These are phyloP conservation scores for Carettochelys insculpta DNA, from an alignment of 2,113 vertebrate genomes.

Conservation along the genomic window DNA sequence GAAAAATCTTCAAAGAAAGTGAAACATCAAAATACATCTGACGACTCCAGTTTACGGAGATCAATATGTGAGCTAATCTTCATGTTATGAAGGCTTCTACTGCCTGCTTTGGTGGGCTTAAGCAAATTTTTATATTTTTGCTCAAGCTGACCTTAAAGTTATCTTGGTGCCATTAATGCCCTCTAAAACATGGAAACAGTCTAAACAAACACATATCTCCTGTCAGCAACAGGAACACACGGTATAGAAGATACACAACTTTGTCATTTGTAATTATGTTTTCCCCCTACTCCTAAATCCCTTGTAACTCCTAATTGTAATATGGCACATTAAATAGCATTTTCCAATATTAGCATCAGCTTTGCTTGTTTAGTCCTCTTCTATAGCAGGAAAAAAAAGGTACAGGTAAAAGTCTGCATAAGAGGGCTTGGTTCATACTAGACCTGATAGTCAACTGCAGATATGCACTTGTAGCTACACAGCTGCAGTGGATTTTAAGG, in stretches of 20 bases:
- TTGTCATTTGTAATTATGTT: neutral
- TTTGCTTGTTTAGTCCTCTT: neutral
- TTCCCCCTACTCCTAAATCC: neutral
- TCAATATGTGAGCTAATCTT: neutral
- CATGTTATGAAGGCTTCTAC: neutral
- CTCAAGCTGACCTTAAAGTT: neutral
- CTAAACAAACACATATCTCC: accelerated
- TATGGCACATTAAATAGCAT: neutral
- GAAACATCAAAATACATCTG: neutral
- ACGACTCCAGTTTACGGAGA: neutral
- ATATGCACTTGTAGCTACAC: no score
- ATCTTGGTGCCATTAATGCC: neutral
- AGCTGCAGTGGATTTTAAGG: no score
- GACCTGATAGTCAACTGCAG: no score
- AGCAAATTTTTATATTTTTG: neutral
- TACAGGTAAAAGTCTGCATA: neutral
- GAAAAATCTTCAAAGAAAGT: neutral
- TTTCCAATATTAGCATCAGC: neutral
- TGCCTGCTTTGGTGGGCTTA: neutral
- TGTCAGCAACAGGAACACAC: neutral
- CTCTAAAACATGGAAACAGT: neutral
- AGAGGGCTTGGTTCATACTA: no score
- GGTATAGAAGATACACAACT: neutral
- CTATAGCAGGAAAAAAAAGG: neutral
- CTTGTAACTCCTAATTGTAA: neutral